Evolutionary conservation across 2,113 vertebrate species (phyloP).

Genomic region (Pomatostomus ruficeps): DNA sequence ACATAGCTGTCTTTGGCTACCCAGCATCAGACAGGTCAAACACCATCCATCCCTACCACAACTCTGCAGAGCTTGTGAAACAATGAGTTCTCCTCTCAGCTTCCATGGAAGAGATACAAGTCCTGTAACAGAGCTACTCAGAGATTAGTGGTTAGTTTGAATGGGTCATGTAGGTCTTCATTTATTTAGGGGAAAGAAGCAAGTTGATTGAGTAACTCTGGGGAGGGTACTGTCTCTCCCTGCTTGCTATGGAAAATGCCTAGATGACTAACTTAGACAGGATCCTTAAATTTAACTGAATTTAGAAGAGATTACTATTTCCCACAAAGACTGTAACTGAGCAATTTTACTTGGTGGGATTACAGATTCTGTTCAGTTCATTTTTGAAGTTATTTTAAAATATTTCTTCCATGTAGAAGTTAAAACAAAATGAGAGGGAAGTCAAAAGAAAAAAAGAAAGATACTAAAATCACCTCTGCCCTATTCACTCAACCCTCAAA

Average conservation of each 20-base stretch:
- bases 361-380: not conserved
- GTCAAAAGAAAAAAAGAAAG: not conserved
- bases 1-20: not conserved
- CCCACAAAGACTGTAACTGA: not conserved
- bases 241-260: not conserved
- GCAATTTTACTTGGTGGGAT: not conserved
- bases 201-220: not conserved
- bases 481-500: not conserved
- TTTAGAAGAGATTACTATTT: not conserved
- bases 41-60: not conserved
- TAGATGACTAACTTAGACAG: not conserved
- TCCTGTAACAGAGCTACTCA: not conserved
- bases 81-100: rapidly evolving
- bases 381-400: not conserved
- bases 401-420: not conserved
- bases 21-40: not conserved
- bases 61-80: not conserved
- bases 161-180: rapidly evolving
- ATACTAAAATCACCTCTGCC: not conserved
- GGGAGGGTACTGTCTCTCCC: not conserved
- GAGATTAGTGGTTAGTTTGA: not conserved
- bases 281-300: not conserved
- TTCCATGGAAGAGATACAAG: not conserved
- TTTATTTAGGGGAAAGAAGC: not conserved
- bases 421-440: not conserved